Evolutionary conservation across 2,797 vertebrate genomes (phyloP).

Genomic region (Sebastolobus alascanus): DNA sequence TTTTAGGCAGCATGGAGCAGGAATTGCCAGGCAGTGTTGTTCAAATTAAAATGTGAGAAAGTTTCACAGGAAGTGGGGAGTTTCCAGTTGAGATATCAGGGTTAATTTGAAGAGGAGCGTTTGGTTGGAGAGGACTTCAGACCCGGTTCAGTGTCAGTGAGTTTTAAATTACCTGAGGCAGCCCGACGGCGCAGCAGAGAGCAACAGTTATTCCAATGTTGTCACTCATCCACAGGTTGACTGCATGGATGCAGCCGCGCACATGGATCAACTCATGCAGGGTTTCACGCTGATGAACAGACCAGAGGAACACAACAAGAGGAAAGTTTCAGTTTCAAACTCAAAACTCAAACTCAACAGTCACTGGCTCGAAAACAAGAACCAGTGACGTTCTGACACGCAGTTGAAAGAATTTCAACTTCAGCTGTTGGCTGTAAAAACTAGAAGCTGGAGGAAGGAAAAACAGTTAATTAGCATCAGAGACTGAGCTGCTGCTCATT

Average conservation of each 20-base stretch:
- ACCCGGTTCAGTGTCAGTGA: conserved; percentile 6
- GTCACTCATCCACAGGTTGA: conserved; percentile 94
- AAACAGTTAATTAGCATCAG: background rate
- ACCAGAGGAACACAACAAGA: conserved; percentile 17
- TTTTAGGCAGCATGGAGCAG: conserved; percentile 3
- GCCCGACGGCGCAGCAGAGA: conserved; percentile 88
- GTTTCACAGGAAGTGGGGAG: background rate
- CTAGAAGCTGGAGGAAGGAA: background rate
- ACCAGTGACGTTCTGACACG: background rate
- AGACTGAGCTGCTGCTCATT: background rate
- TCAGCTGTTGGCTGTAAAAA: too few species aligned
- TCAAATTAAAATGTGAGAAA: conserved; percentile 49
- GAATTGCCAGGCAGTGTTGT: conserved; percentile 7
- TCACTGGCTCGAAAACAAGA: background rate
- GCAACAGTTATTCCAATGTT: conserved; percentile 89
- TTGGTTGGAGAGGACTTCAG: conserved; percentile 18
- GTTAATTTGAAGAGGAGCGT: background rate
- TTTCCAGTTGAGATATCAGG: conserved; percentile 17
- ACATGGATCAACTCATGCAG: conserved; percentile 88
- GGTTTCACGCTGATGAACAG: conserved; percentile 85
- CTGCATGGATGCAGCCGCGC: conserved; percentile 92
- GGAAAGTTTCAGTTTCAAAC: conserved; percentile 31
- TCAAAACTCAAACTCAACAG: conserved; percentile 24
- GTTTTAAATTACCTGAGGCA: conserved; percentile 88
- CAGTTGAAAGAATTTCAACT: too few species aligned